Evolutionary conservation across 2,797 vertebrate genomes (phyloP).

Genomic region (Pipistrellus pipistrellus): DNA sequence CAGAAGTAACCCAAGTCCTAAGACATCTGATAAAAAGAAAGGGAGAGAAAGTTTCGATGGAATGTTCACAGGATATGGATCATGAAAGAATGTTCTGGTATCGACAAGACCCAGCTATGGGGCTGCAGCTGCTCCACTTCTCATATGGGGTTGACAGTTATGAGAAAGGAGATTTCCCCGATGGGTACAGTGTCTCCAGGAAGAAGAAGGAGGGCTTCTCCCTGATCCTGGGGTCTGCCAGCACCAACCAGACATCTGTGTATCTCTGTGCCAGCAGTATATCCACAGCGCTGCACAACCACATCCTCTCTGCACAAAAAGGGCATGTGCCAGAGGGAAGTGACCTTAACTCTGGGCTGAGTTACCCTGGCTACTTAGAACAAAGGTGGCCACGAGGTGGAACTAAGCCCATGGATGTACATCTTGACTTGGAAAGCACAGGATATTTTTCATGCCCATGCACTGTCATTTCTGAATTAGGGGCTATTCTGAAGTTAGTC

Average conservation of each 20-base stretch:
- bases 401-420: fast-evolving
- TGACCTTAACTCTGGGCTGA: background rate
- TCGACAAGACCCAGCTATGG: slow-evolving; percentile 58
- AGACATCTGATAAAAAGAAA: background rate
- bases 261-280: slow-evolving; percentile 51
- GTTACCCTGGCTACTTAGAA: background rate
- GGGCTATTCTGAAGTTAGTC: background rate
- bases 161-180: background rate
- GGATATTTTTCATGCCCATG: background rate
- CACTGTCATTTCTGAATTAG: background rate
- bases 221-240: slow-evolving; percentile 24
- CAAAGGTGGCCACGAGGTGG: background rate
- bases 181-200: background rate
- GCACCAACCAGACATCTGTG: slow-evolving; percentile 41
- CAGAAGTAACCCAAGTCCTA: slow-evolving; percentile 29
- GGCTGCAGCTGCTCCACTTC: slow-evolving; percentile 4
- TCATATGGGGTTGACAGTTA: fast-evolving
- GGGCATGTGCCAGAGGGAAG: background rate
- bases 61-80: background rate
- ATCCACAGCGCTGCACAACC: background rate
- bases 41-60: background rate
- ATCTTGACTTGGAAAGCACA: background rate
- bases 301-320: slow-evolving; percentile 53
- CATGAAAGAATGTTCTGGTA: slow-evolving; percentile 61
- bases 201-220: fast-evolving